Percentiles rank a stretch among this genome's conserved stretches.
phyloP scores from a whole-genome alignment of 92 coral and sea anemone genomes.

The Montipora capitata region DNA sequence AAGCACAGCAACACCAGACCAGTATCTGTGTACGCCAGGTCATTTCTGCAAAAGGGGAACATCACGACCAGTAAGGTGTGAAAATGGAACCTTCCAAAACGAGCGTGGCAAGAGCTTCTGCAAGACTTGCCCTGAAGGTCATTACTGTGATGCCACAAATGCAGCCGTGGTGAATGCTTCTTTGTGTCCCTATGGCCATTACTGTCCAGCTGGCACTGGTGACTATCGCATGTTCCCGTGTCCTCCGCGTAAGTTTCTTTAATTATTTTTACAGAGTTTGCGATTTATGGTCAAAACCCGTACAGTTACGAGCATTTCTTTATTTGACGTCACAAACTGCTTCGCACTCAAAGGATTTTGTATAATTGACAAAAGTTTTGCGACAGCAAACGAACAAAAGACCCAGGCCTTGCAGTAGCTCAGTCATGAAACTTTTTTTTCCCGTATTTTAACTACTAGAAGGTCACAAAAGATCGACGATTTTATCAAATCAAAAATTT shows the following conservation, averaged over 20 bases:
- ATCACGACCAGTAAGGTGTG: slow-evolving; percentile 83
- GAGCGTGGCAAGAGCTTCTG: slow-evolving; percentile 82
- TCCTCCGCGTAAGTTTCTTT: slow-evolving; percentile 87
- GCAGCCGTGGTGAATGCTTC: slow-evolving; percentile 89
- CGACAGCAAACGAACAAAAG: too few relatives aligned
- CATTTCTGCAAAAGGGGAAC: slow-evolving; percentile 90
- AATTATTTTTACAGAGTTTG: too few relatives aligned
- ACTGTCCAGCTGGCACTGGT: slow-evolving; percentile 88
- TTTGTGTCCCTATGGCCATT: slow-evolving; percentile 86
- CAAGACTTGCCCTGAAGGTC: slow-evolving; percentile 86
- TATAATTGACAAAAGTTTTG: too few relatives aligned
- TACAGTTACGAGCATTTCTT: too few relatives aligned
- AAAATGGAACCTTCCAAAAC: slow-evolving; percentile 93
- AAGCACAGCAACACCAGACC: slow-evolving; percentile 82
- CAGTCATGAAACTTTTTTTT: too few relatives aligned
- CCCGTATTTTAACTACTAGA: too few relatives aligned
- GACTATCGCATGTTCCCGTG: slow-evolving; percentile 91
- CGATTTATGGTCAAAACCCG: too few relatives aligned
- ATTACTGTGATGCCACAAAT: slow-evolving; percentile 90
- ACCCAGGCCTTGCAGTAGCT: too few relatives aligned
- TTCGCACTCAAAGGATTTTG: too few relatives aligned
- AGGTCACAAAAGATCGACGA: too few relatives aligned
- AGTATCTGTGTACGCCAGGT: slow-evolving; percentile 84
- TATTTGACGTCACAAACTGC: too few relatives aligned
- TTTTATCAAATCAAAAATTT: too few relatives aligned